These are phyloP conservation scores for Cosmia trapezina DNA, from an alignment of 2,888 invertebrate genomes.

Conservation along the genomic window DNA sequence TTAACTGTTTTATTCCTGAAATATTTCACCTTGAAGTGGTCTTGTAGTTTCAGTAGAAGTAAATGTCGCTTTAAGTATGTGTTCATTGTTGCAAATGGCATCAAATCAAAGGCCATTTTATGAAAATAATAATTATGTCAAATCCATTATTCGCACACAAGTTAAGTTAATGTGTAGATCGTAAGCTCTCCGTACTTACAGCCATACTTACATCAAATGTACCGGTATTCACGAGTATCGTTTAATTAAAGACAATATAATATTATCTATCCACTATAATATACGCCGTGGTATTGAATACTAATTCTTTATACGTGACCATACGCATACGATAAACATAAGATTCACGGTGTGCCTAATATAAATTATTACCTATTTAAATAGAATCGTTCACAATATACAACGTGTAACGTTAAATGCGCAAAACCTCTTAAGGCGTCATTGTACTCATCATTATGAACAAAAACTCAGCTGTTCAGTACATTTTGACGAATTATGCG, in stretches of 20 bases:
- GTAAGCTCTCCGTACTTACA: slow-evolving; percentile 54
- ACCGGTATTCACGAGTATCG: slow-evolving; percentile 39
- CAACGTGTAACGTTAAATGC: too few species aligned
- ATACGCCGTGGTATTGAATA: slow-evolving; percentile 49
- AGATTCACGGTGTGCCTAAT: slow-evolving; percentile 68
- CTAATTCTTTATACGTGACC: slow-evolving; percentile 61
- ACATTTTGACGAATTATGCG: too few species aligned
- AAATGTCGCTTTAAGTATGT: slow-evolving; percentile 36
- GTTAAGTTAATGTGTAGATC: slow-evolving; percentile 52
- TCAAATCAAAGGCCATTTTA: slow-evolving; percentile 33
- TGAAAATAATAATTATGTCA: slow-evolving; percentile 19
- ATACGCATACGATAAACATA: slow-evolving; percentile 55
- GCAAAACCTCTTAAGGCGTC: too few species aligned
- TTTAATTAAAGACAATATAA: slow-evolving; percentile 41
- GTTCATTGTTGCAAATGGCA: slow-evolving; percentile 45
- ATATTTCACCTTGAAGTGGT: slow-evolving; percentile 24
- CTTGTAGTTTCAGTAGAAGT: slow-evolving; percentile 41
- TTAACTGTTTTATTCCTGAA: slow-evolving; percentile 28
- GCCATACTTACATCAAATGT: slow-evolving; percentile 57
- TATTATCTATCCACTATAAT: slow-evolving; percentile 24
- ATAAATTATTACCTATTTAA: slow-evolving; percentile 54
- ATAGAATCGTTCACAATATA: slow-evolving; percentile 44
- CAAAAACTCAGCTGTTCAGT: too few species aligned
- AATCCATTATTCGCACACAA: slow-evolving; percentile 37
- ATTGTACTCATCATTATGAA: too few species aligned